phyloP scores from a whole-genome alignment of 2,113 vertebrate species.

The Pseudonaja textilis region DNA sequence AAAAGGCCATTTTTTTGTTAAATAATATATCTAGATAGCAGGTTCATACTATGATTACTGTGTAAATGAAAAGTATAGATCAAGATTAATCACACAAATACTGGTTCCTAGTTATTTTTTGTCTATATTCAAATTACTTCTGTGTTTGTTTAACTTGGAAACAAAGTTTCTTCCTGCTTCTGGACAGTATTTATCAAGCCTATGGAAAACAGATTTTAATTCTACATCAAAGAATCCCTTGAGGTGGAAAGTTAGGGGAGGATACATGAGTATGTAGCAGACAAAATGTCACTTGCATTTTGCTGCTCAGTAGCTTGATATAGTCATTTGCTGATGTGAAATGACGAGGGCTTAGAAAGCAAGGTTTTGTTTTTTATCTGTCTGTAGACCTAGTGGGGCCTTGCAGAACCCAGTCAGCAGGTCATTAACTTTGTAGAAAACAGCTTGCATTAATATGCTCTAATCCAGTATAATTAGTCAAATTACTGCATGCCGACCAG shows the following conservation, averaged over 20 bases:
- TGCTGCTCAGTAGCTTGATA: constrained; percentile 79
- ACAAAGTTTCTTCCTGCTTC: constrained; percentile 19
- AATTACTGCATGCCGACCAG: constrained; percentile 91
- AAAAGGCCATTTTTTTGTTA: neutral
- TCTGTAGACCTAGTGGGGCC: constrained; percentile 77
- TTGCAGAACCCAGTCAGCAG: constrained; percentile 83
- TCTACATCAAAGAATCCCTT: constrained; percentile 80
- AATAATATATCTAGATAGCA: neutral
- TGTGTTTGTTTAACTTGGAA: neutral
- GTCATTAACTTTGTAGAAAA: constrained; percentile 95
- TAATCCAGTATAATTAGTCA: constrained; percentile 99
- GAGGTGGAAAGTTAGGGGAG: constrained; percentile 74
- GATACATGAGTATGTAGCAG: constrained; percentile 68
- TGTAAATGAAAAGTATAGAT: neutral
- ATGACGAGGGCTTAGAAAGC: constrained; percentile 82
- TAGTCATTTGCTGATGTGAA: constrained; percentile 83
- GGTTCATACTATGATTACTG: neutral
- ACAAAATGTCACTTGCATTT: constrained; percentile 80
- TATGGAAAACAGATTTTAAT: constrained; percentile 66
- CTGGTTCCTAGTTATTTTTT: constrained; percentile 19
- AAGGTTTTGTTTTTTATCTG: constrained; percentile 80
- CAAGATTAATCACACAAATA: neutral
- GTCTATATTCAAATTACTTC: neutral
- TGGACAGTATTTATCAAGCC: constrained; percentile 44
- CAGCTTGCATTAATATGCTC: constrained; percentile 99